Conservation (phyloP, 2,113 vertebrate species). For the Cephalopholis sonnerati region DNA sequence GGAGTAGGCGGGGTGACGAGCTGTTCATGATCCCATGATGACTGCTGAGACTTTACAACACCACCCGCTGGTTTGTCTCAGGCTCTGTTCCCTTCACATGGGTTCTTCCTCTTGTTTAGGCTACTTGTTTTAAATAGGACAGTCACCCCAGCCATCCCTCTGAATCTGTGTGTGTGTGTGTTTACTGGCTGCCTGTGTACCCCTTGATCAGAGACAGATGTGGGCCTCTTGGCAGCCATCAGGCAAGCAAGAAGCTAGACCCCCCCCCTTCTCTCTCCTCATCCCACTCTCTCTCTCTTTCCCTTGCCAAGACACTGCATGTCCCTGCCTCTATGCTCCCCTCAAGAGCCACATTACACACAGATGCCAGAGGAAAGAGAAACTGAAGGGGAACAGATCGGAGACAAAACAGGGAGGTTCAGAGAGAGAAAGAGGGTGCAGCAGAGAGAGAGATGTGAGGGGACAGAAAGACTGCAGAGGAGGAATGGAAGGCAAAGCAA, state of each 20-base stretch:
- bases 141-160: slow-evolving; percentile 8
- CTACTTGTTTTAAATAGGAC: slow-evolving; percentile 66
- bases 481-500: slow-evolving; percentile 12
- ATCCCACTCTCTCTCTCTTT: slow-evolving; percentile 21
- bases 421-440: slow-evolving; percentile 25
- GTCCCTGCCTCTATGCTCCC: slow-evolving; percentile 65
- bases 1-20: slow-evolving; percentile 19
- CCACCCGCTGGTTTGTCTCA: slow-evolving; percentile 28
- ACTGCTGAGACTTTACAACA: slow-evolving; percentile 43
- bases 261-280: slow-evolving; percentile 5
- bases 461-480: slow-evolving; percentile 5
- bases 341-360: slow-evolving; percentile 73
- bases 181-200: slow-evolving; percentile 53
- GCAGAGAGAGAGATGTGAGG: slow-evolving; percentile 13
- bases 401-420: slow-evolving; percentile 36
- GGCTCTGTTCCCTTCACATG: slow-evolving; percentile 18
- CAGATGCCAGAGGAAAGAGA: slow-evolving; percentile 60
- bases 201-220: slow-evolving; percentile 83
- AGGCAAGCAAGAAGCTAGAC: slow-evolving; percentile 58
- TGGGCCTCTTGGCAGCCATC: slow-evolving; percentile 77
- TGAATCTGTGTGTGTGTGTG: slow-evolving; percentile 9
- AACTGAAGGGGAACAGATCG: slow-evolving; percentile 38
- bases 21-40: slow-evolving; percentile 41
- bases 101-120: slow-evolving; percentile 44
- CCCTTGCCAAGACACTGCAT: slow-evolving; percentile 74